These are phyloP conservation scores for Eueides isabella DNA, from an alignment of 1,140 invertebrate species.

Conservation along the genomic window DNA sequence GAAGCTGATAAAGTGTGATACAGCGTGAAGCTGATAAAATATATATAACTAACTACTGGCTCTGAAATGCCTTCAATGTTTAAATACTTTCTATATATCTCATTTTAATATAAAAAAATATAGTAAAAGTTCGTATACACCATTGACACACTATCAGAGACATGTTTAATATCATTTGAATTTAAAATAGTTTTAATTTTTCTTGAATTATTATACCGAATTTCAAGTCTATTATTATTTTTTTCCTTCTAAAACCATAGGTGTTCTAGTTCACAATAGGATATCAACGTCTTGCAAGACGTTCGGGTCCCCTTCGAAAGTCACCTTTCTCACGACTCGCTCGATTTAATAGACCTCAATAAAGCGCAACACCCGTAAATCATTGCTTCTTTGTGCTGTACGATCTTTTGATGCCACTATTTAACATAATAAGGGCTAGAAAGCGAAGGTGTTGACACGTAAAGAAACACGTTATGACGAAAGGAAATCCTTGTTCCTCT, in stretches of 20 bases:
- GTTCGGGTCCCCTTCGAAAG: conserved; percentile 57
- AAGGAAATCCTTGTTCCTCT: conserved; percentile 44
- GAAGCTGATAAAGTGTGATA: too few species aligned
- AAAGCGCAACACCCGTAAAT: conserved; percentile 75
- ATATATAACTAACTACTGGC: too few species aligned
- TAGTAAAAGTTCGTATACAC: not conserved
- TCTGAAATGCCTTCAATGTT: too few species aligned
- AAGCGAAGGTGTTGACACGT: conserved; percentile 77
- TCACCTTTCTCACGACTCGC: conserved; percentile 74
- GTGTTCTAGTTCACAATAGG: conserved; percentile 31
- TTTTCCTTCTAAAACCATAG: not conserved
- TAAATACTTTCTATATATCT: too few species aligned
- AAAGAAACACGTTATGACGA: conserved; percentile 69
- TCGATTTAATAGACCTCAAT: conserved; percentile 72
- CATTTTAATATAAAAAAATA: not conserved
- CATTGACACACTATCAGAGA: not conserved
- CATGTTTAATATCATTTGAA: not conserved
- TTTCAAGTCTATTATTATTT: conserved; percentile 19
- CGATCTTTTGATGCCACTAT: conserved; percentile 70
- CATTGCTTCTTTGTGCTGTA: conserved; percentile 66
- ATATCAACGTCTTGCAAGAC: conserved; percentile 59
- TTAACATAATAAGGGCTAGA: conserved; percentile 79
- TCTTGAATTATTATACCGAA: conserved; percentile 1
- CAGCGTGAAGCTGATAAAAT: too few species aligned
- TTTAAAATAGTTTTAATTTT: not conserved